Evolutionary conservation across 1,140 invertebrate species (phyloP).

Genomic region (Leptinotarsa lineolata): DNA sequence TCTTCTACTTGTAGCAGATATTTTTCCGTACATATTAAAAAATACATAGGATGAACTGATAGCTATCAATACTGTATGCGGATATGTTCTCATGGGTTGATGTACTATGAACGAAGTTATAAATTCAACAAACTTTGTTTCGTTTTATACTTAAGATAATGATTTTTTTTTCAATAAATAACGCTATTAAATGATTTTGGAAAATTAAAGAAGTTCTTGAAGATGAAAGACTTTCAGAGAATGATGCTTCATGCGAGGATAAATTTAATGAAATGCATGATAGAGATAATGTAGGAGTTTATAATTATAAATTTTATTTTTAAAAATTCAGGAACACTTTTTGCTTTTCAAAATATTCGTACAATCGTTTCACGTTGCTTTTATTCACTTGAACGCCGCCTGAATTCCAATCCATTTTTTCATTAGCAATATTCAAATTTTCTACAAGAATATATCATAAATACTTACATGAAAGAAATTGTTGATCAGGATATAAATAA

Average conservation of each 20-base stretch:
- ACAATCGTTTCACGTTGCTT: neutral
- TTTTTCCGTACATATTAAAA: slow-evolving; percentile 6
- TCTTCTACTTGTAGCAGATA: slow-evolving; percentile 9
- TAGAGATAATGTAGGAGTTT: neutral
- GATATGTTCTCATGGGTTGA: neutral
- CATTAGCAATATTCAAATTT: neutral
- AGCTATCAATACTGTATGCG: neutral
- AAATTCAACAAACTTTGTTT: neutral
- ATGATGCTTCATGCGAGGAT: neutral
- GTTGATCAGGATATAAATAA: neutral
- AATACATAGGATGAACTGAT: neutral
- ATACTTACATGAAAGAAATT: neutral
- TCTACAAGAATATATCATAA: neutral
- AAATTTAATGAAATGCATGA: neutral
- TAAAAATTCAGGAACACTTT: neutral
- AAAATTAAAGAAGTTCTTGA: neutral
- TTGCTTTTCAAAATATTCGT: neutral
- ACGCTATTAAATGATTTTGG: neutral
- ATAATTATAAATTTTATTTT: neutral
- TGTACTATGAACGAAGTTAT: neutral
- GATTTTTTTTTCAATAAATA: neutral
- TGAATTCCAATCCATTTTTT: neutral
- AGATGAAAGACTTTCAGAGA: neutral
- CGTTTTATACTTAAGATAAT: neutral
- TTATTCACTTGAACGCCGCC: neutral